Evolutionary conservation across 1,140 invertebrate genomes (phyloP), one percentile per base, ranked within the genome.

Genomic region (Eumeta japonica): DNA sequence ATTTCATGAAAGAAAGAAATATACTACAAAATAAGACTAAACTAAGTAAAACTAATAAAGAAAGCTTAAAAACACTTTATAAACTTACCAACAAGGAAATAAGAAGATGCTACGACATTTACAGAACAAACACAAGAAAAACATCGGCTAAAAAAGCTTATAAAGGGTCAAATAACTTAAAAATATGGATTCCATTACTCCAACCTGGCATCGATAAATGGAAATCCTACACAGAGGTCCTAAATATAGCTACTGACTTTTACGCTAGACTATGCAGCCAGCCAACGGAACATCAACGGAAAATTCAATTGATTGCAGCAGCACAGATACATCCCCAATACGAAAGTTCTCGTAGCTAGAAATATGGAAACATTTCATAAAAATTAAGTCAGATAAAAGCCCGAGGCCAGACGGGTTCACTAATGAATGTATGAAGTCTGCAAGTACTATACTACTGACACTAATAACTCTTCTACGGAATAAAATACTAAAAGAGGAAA

Each of bases 1-100:
- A 53, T 7, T 41, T 51, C 9, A 53, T 53, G 48, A 53, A 46
- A 35, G 32, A 51, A 50, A 43, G 46, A 42, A 50, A 17, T 2
- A 5, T 42, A 37, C 20, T 57, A 42, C 49, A 55, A 45, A 58
- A 52, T 16, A 46, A 55, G 18, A 14, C 39, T 3, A 50, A 46
- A 32, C 20, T 50, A 32, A 53, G 34, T 12, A 41, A 35, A 41
- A 30, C 15, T 11, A 43, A 49, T 2, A 41, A 31, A 49, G 43
- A 45, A 57, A 57, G 48, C 2, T 12, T 36, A 50, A n/a, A n/a
- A n/a, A n/a, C n/a, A n/a, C n/a, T n/a, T n/a, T n/a, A n/a, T n/a
- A n/a, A n/a, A n/a, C n/a, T 11, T 11, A 33, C 3, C 14, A 33
- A 33, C n/a, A 18, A 33, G 13, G 13, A 18, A 2, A 33, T 4